Evolutionary conservation across 2,797 vertebrate species (phyloP), one percentile per base, ranked within the genome.

Genomic region (Lacerta viridis): DNA sequence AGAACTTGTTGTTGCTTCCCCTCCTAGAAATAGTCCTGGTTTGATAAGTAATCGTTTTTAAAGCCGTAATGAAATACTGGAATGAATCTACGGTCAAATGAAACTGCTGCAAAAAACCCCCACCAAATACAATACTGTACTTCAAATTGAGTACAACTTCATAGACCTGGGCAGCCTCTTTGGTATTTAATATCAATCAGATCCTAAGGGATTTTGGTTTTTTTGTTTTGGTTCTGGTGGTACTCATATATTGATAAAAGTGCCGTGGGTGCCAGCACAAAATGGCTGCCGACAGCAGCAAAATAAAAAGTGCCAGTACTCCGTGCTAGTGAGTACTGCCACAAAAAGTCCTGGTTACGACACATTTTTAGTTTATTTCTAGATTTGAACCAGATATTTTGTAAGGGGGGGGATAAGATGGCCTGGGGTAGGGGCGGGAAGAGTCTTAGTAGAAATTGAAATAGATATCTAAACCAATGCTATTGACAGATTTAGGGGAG

Each of bases 401-500:
- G 9, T 33, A 46, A 11, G 36, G 36, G 72, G 71, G 72, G 7
- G 59, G 36, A 33, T 39, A 13, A 5, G 13, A 39, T 7, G 6
- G 6, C 20, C 10, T 29, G n/a, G 17, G 25, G 50, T 50, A 3
- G 50, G 50, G 50, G 15, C 1, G 0, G 50, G 50, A 55, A 76
- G 66, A 4, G 0, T 84, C 43, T 59, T 61, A 10, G 23, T n/a
- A 29, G 68, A 89, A 15, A 50, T 61, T 46, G 25, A 81, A 55
- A 61, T 25, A 85, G 23, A 85, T 79, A 15, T 91, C 91, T 92
- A 59, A 90, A 33, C 29, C 41, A 59, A 8, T 41, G 11, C 20
- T 27, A 72, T 3, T 84, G 25, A 59, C 5, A 36, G 25, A 43
- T 79, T 71, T 79, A 33, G 33, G n/a, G 39, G 88, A 77, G 91